phyloP scores from a whole-genome alignment of 1,140 invertebrate species.

The Drosophila mojavensis region DNA sequence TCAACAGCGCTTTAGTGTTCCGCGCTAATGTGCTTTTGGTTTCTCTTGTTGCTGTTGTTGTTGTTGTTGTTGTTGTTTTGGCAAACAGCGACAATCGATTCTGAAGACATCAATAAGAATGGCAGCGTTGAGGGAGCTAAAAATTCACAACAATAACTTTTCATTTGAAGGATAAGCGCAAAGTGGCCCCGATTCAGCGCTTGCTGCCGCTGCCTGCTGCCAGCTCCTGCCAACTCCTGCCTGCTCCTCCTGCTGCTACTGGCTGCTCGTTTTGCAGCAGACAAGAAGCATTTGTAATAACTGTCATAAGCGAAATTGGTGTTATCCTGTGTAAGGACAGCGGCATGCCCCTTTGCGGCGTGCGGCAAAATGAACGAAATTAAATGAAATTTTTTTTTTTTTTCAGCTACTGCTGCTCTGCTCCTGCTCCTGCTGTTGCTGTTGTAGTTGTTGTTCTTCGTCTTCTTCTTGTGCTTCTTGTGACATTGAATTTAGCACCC shows the following conservation, averaged over 20 bases:
- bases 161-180: conserved; percentile 66
- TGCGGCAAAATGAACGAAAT: conserved; percentile 53
- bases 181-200: conserved; percentile 52
- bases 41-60: conserved; percentile 4
- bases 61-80: conserved; percentile 5
- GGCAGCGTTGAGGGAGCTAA: conserved; percentile 28
- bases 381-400: conserved; percentile 63
- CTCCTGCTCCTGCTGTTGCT: conserved; percentile 2
- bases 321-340: conserved; percentile 67
- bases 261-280: conserved; percentile 60
- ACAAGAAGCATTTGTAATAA: conserved; percentile 77
- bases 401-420: conserved; percentile 22
- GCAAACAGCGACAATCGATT: conserved; percentile 49
- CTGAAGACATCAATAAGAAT: conserved; percentile 48
- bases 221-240: conserved; percentile 2
- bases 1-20: conserved; percentile 39
- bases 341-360: conserved; percentile 14
- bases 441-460: not conserved
- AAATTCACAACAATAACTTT: conserved; percentile 68
- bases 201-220: not conserved
- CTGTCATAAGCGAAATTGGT: conserved; percentile 78
- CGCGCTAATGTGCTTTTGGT: conserved; percentile 57
- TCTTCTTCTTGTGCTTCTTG: not conserved
- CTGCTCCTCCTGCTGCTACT: conserved; percentile 32
- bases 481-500: conserved; percentile 60